Evolutionary conservation across 2,888 invertebrate genomes (phyloP).

Genomic region (Hololepta plana): DNA sequence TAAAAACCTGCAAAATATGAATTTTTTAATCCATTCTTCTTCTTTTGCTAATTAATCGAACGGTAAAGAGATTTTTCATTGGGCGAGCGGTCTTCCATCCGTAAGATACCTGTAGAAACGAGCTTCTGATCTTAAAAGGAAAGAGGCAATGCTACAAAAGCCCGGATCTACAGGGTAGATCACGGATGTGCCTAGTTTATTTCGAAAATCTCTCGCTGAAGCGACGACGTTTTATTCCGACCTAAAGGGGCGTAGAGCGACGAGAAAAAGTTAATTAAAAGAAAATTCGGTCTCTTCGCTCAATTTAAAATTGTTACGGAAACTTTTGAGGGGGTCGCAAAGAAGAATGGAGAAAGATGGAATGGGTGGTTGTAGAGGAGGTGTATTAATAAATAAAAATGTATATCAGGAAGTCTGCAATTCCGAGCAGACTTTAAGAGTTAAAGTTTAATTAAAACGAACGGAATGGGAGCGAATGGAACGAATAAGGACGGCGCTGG

Average conservation of each 20-base stretch:
- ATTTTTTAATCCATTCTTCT: no score
- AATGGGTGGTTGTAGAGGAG: neutral
- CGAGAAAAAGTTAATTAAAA: no score
- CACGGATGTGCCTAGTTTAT: slow-evolving; percentile 71
- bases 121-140: slow-evolving; percentile 79
- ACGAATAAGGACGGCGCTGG: neutral
- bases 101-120: slow-evolving; percentile 99
- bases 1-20: slow-evolving; percentile 1
- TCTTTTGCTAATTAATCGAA: no score
- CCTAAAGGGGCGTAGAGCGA: no score
- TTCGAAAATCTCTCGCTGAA: no score
- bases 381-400: neutral
- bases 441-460: neutral
- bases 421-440: neutral
- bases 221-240: no score
- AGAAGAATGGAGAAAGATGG: no score
- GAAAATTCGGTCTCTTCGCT: no score
- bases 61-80: no score
- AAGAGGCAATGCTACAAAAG: slow-evolving; percentile 92
- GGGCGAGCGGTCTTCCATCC: slow-evolving; percentile 79
- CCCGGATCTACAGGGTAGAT: slow-evolving; percentile 99
- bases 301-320: no score
- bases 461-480: neutral
- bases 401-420: neutral
- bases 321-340: no score